A percentile compares a stretch with the other conserved stretches of the same genome.
Conservation (phyloP, 2,797 vertebrate species). For the Cichlasoma orientale region DNA sequence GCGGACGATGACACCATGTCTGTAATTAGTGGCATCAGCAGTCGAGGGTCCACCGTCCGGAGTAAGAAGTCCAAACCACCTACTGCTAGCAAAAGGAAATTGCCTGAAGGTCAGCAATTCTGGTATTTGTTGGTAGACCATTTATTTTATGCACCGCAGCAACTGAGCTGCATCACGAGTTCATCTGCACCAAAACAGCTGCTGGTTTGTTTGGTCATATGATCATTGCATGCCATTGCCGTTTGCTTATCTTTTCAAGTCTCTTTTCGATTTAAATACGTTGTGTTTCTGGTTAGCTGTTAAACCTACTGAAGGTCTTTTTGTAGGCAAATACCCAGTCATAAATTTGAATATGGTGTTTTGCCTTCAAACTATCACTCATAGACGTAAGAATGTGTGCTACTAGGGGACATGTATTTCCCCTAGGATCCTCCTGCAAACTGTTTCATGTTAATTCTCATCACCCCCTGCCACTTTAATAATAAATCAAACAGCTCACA, state of each 20-base stretch:
- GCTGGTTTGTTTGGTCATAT: background rate
- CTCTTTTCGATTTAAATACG: too few species aligned
- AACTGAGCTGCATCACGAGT: background rate
- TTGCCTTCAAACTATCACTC: background rate
- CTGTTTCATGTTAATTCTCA: background rate
- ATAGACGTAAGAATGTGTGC: background rate
- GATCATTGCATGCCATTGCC: background rate
- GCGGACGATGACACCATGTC: conserved; percentile 98
- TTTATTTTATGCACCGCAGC: background rate
- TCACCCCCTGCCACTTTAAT: background rate
- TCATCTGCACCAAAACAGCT: background rate
- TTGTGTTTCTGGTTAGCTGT: too few species aligned
- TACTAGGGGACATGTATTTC: background rate
- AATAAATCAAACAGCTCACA: background rate
- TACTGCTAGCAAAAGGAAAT: conserved; percentile 89
- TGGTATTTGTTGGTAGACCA: background rate
- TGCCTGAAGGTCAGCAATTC: conserved; percentile 87
- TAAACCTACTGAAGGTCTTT: background rate
- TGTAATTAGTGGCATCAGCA: conserved; percentile 95
- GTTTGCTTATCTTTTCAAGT: background rate
- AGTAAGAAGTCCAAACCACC: conserved; percentile 95
- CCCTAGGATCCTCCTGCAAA: background rate
- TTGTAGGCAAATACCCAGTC: background rate
- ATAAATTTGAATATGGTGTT: background rate
- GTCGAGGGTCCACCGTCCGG: conserved; percentile 89